These are phyloP conservation scores for Anagrus nilaparvatae DNA, from an alignment of 1,140 invertebrate genomes.

Conservation along the genomic window DNA sequence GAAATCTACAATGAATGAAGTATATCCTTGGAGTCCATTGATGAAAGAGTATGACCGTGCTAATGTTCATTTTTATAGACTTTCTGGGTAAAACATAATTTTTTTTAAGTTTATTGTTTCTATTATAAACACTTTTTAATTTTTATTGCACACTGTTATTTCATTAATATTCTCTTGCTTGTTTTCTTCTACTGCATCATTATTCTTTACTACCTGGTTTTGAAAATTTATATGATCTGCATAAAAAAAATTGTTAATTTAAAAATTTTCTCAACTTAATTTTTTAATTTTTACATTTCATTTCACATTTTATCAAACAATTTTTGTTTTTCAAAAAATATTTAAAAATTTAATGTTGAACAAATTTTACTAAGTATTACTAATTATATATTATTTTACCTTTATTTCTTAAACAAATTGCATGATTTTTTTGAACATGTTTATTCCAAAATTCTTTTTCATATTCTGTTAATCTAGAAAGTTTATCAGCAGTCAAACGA, in stretches of 20 bases:
- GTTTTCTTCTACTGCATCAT: too few species aligned
- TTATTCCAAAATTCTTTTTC: conserved; percentile 19
- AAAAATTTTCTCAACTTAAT: too few species aligned
- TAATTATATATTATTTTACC: too few species aligned
- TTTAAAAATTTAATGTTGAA: neutral
- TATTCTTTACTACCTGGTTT: neutral
- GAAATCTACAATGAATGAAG: conserved; percentile 64
- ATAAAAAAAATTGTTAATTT: too few species aligned
- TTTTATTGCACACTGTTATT: too few species aligned
- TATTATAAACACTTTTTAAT: neutral
- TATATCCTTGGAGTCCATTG: conserved; percentile 74
- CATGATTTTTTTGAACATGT: conserved; percentile 12
- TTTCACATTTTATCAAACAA: neutral
- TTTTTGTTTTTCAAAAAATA: neutral
- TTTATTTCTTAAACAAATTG: conserved; percentile 9
- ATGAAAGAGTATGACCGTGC: conserved; percentile 68
- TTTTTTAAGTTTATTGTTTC: neutral
- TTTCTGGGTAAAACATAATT: conserved; percentile 37
- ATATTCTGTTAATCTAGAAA: conserved; percentile 20
- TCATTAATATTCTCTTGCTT: too few species aligned
- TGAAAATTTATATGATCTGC: too few species aligned
- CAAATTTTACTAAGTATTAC: too few species aligned
- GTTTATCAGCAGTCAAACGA: conserved; percentile 18
- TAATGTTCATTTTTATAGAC: conserved; percentile 63
- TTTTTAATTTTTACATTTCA: too few species aligned